These are phyloP conservation scores for Himalopsyche phryganea DNA, from an alignment of 1,140 invertebrate species.

Conservation along the genomic window DNA sequence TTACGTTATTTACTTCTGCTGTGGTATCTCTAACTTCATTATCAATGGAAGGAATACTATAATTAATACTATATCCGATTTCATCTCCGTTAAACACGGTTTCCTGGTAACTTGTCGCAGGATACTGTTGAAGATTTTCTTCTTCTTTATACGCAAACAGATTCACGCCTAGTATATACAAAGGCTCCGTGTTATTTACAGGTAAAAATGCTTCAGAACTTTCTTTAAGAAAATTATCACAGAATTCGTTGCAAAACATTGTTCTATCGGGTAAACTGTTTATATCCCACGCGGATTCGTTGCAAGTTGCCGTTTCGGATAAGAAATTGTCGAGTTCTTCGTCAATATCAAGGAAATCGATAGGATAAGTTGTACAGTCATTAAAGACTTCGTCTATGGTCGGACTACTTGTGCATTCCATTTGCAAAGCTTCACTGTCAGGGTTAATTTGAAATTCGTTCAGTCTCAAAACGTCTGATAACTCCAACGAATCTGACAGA, in stretches of 20 bases:
- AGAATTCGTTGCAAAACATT: constrained; percentile 46
- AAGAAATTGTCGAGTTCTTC: constrained; percentile 28
- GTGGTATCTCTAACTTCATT: constrained; percentile 2
- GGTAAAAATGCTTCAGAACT: constrained; percentile 36
- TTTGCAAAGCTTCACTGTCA: constrained; percentile 3
- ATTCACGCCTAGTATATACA: constrained; percentile 24
- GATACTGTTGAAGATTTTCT: neutral
- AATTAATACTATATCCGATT: neutral
- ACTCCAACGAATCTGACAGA: constrained; percentile 5
- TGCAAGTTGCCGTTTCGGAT: constrained; percentile 15
- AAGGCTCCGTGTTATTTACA: constrained; percentile 3
- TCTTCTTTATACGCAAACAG: constrained; percentile 16
- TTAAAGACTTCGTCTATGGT: constrained; percentile 1
- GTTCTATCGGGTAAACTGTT: constrained; percentile 41
- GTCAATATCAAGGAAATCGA: constrained; percentile 22
- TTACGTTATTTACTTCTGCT: constrained; percentile 3
- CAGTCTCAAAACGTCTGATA: constrained; percentile 24
- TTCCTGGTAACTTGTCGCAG: no score
- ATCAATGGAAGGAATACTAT: neutral
- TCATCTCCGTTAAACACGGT: no score
- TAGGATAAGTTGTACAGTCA: constrained; percentile 3
- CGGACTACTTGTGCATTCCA: neutral
- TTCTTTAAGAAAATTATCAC: constrained; percentile 44
- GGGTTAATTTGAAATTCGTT: constrained; percentile 29
- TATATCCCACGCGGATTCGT: constrained; percentile 20